These are phyloP conservation scores for Columba guinea DNA, from an alignment of 2,797 vertebrate species.

Conservation along the genomic window DNA sequence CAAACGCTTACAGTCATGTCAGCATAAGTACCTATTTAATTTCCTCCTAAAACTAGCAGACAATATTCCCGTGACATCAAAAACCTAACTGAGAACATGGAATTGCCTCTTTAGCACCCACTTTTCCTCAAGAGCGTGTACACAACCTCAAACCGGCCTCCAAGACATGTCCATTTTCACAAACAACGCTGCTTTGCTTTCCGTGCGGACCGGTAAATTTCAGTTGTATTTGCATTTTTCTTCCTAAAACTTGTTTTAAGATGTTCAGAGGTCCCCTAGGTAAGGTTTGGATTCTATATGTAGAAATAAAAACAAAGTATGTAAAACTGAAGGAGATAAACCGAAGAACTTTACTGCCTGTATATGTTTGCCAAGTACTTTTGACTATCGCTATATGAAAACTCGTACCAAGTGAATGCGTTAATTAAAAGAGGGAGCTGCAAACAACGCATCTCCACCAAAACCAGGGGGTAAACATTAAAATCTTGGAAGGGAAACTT, in stretches of 20 bases:
- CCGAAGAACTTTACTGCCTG: fast-evolving
- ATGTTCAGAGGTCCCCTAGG: neutral
- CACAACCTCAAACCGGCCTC: neutral
- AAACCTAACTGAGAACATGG: neutral
- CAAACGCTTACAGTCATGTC: neutral
- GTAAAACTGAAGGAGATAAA: neutral
- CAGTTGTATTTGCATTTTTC: neutral
- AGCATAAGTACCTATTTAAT: neutral
- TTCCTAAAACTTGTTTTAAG: neutral
- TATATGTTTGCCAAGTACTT: neutral
- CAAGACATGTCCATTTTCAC: neutral
- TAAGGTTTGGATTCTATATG: neutral
- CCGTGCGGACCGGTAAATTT: neutral
- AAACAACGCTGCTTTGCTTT: neutral
- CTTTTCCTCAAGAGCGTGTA: neutral
- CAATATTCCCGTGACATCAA: neutral
- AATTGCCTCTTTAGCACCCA: neutral
- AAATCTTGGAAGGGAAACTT: neutral
- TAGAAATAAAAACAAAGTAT: neutral
- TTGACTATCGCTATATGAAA: neutral
- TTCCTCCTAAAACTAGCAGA: neutral
- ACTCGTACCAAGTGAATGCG: fast-evolving
- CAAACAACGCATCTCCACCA: neutral
- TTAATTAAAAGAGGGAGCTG: neutral
- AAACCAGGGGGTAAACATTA: neutral